phyloP scores from a whole-genome alignment of 2,113 vertebrate species.

The Neofelis nebulosa region DNA sequence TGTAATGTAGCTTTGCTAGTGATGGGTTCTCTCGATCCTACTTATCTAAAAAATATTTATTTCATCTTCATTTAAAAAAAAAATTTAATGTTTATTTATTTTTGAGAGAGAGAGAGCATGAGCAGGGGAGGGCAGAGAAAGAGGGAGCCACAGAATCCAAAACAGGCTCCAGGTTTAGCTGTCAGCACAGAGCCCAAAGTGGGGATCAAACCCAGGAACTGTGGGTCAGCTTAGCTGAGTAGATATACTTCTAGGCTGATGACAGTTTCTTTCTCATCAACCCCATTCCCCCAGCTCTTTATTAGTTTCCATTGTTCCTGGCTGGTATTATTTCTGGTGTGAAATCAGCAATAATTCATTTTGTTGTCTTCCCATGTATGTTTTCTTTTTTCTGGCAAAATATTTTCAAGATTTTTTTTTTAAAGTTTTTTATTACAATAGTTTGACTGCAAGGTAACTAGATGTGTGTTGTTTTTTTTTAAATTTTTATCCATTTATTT shows the following conservation, averaged over 20 bases:
- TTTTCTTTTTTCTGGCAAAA: neutral
- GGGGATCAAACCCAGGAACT: too few relatives aligned
- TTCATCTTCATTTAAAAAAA: neutral
- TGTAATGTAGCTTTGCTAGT: neutral
- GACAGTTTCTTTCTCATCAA: neutral
- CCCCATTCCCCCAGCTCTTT: neutral
- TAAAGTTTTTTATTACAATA: neutral
- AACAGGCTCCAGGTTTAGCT: too few relatives aligned
- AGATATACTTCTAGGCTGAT: neutral
- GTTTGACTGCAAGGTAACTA: neutral
- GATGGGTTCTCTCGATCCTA: neutral
- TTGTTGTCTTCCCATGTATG: neutral
- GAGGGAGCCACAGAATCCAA: too few relatives aligned
- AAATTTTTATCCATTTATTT: too few relatives aligned
- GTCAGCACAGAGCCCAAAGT: too few relatives aligned
- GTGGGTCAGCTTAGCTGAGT: neutral
- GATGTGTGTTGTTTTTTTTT: neutral
- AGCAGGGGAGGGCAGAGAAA: too few relatives aligned
- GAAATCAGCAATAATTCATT: neutral
- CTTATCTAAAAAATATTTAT: neutral
- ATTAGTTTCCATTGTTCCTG: neutral
- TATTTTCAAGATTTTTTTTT: neutral
- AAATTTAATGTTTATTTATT: too few relatives aligned
- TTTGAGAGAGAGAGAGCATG: too few relatives aligned
- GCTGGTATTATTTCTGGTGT: neutral